Percentiles rank a stretch among this genome's conserved stretches.
phyloP scores from a whole-genome alignment of 2,888 invertebrate genomes.

The Stegophylla sp. region DNA sequence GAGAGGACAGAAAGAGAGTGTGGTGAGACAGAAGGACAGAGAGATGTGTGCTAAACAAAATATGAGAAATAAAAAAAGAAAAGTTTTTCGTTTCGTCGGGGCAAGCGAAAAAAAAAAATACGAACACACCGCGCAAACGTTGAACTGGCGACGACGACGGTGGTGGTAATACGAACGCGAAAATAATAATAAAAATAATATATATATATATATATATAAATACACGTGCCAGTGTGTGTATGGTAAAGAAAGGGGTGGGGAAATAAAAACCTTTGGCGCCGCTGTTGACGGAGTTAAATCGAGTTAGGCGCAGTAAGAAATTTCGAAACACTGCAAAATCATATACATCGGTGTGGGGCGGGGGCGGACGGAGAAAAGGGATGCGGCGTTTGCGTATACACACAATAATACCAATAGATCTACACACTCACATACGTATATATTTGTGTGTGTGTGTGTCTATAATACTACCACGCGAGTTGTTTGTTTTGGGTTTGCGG shows the following conservation, averaged over 20 bases:
- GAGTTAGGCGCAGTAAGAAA: background rate
- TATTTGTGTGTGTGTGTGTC: too few species aligned
- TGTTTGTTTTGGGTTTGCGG: background rate
- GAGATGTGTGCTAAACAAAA: too few species aligned
- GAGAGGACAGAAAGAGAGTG: too few species aligned
- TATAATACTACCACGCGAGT: background rate
- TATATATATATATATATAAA: too few species aligned
- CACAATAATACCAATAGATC: background rate
- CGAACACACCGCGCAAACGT: background rate
- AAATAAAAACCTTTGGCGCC: background rate
- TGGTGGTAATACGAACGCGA: background rate
- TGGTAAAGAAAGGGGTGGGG: background rate
- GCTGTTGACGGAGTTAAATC: background rate
- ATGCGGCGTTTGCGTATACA: background rate
- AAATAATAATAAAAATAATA: constrained; percentile 5
- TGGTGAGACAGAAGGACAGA: too few species aligned
- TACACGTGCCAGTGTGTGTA: background rate
- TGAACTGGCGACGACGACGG: background rate
- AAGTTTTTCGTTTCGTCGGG: background rate
- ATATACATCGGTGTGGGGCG: background rate
- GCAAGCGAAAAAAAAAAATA: background rate
- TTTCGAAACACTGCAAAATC: background rate
- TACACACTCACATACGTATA: background rate
- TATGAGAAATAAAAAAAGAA: background rate
- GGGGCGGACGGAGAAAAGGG: background rate